Evolutionary conservation across 2,888 invertebrate species (phyloP), one percentile per base, ranked within the genome.

Genomic region (Antheraea assamensis): DNA sequence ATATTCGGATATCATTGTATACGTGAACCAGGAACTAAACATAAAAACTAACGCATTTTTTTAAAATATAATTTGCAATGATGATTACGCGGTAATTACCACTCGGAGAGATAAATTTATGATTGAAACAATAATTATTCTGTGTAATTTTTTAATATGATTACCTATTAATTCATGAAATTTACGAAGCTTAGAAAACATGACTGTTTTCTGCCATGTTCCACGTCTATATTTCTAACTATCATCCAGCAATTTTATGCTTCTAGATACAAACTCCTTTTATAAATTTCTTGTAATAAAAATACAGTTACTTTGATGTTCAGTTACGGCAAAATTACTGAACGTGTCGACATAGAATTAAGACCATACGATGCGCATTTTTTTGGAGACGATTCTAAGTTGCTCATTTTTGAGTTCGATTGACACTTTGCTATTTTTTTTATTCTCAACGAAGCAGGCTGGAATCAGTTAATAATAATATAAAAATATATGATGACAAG

Each of bases 91-190:
- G 17, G 17, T 30, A 64, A 30, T 64, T 64, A 64, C 17, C 17
- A 64, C 17, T 64, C 30, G 27, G 30, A 24, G n/a, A 58, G 27
- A 30, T 64, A 13, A 64, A 17, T 64, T 30, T 64, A 30, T 24
- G n/a, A 24, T 58, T 24, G n/a, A 64, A 64, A 64, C 61, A 64
- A 30, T 64, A 64, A 64, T 64, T 64, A 64, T 27, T 27, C 27
- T 64, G 4, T 4, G 30, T 64, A 17, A 30, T 3, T 61, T 61
- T 27, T 27, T 10, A 17, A 61, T 27, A 17, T 61, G 27, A 13
- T 0, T 61, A 61, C 27, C 15, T 1, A 30, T 17, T 27, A 61
- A 61, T 61, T 61, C 61, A 30, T 61, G 15, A 61, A 61, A 27
- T 27, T 27, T 30, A 61, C n/a, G 17, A 61, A 61, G 27, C 27